Evolutionary conservation across 2,888 invertebrate species (phyloP), one percentile per base, ranked within the genome.

Genomic region (Drosophila suboccidentalis): DNA sequence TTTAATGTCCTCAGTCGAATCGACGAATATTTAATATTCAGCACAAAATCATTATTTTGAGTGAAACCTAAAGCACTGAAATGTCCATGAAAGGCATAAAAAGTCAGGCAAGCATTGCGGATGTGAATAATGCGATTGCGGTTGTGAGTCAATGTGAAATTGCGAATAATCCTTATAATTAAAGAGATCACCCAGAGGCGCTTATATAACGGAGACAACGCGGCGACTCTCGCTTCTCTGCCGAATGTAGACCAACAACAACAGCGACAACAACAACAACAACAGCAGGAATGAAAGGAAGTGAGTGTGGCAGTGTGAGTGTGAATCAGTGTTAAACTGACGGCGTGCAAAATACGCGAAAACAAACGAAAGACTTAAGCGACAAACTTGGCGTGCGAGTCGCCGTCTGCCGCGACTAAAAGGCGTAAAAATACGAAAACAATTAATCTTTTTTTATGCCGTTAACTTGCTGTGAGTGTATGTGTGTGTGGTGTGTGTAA

Each of bases 161-260:
- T 63, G 69, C 69, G 53, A 53, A 59, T 79, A 85, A 89, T 86
- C 85, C 85, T 86, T 86, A 82, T 89, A 87, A 87, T 86, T 86
- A 80, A 72, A 83, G 79, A 75, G 63, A 64, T 64, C 63, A 64
- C 53, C 46, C 41, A 72, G 67, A 39, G 44, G 66, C 39, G 47
- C 38, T 87, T 87, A 72, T 67, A 38, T 75, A 87, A 83, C 63
- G 43, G 39, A 47, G 15, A 44, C 22, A 44, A 13, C 44, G 1
- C 19, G 44, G 6, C 44, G 43, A 32, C 67, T 44, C 55, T 55
- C 55, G 54, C 54, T 54, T 69, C 73, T 73, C 67, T 49, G 63
- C 59, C 53, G 69, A 67, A 75, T 75, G 70, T 83, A 44, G 75
- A 86, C 19, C 61, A 59, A 44, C 61, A 70, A 58, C 73, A 85